These are phyloP conservation scores for Coendou prehensilis DNA, from an alignment of 2,797 vertebrate species.

Conservation along the genomic window DNA sequence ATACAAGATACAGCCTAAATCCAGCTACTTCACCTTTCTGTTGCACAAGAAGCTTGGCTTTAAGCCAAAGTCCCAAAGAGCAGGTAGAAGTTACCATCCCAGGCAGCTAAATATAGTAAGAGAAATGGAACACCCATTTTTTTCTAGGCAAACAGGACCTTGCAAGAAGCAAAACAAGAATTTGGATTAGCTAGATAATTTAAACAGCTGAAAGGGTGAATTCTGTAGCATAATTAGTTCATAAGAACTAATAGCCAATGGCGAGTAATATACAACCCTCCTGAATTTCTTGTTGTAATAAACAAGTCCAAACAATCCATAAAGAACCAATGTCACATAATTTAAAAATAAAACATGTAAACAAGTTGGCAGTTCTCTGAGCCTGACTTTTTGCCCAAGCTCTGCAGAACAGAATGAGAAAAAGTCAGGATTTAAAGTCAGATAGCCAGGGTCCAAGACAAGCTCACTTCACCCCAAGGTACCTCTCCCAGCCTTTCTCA, in stretches of 20 bases:
- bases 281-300: background rate
- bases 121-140: slow-evolving; percentile 50
- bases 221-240: slow-evolving; percentile 75
- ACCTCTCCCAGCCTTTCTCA: slow-evolving; percentile 17
- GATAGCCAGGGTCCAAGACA: background rate
- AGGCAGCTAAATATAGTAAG: slow-evolving; percentile 74
- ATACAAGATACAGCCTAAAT: slow-evolving; percentile 31
- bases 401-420: slow-evolving; percentile 11
- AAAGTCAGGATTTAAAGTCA: slow-evolving; percentile 35
- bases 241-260: slow-evolving; percentile 66
- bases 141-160: slow-evolving; percentile 66
- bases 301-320: slow-evolving; percentile 11
- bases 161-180: slow-evolving; percentile 75
- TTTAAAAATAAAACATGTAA: slow-evolving; percentile 74
- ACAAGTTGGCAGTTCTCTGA: slow-evolving; percentile 62
- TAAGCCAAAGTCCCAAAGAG: slow-evolving; percentile 65
- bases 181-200: slow-evolving; percentile 76
- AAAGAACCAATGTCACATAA: slow-evolving; percentile 72
- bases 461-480: background rate
- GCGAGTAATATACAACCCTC: background rate
- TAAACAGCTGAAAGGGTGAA: slow-evolving; percentile 74
- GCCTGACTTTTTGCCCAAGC: slow-evolving; percentile 52
- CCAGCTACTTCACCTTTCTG: slow-evolving; percentile 5
- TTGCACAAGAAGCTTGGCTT: slow-evolving; percentile 69
- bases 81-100: slow-evolving; percentile 65